Conservation (phyloP, 2,113 vertebrate species). For the Morone saxatilis region DNA sequence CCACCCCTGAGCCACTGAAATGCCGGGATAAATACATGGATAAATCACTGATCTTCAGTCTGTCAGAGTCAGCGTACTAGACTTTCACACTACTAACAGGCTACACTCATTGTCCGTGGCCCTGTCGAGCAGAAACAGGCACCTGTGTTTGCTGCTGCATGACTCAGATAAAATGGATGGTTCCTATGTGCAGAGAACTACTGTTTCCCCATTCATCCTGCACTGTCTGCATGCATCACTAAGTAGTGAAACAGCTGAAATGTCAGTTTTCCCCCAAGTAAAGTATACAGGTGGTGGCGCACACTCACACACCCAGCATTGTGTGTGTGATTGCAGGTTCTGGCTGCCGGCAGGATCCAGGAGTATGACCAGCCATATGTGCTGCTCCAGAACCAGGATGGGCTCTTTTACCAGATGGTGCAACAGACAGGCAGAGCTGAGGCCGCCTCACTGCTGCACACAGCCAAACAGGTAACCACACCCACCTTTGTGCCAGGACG, state of each 20-base stretch:
- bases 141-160: conserved; percentile 69
- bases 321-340: conserved; percentile 87
- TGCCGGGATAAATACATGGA: conserved; percentile 72
- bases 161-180: conserved; percentile 81
- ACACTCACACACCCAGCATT: conserved; percentile 57
- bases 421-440: conserved; percentile 92
- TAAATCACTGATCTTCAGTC: conserved; percentile 76
- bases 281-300: conserved; percentile 72
- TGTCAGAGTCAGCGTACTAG: conserved; percentile 75
- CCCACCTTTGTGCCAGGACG: conserved; percentile 56
- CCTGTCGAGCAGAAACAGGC: conserved; percentile 55
- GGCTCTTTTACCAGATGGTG: conserved; percentile 94
- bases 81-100: conserved; percentile 71
- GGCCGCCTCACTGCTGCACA: conserved; percentile 87
- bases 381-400: conserved; percentile 91
- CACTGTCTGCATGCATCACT: conserved; percentile 73
- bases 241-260: conserved; percentile 81
- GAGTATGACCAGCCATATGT: conserved; percentile 93
- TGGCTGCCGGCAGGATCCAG: conserved; percentile 91
- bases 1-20: conserved; percentile 78
- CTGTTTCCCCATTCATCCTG: conserved; percentile 68
- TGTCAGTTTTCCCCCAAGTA: conserved; percentile 75
- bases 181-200: conserved; percentile 68
- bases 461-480: conserved; percentile 90
- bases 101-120: conserved; percentile 48